Conservation (phyloP, 2,113 vertebrate genomes). For the Cyprinodon brontotheroides region DNA sequence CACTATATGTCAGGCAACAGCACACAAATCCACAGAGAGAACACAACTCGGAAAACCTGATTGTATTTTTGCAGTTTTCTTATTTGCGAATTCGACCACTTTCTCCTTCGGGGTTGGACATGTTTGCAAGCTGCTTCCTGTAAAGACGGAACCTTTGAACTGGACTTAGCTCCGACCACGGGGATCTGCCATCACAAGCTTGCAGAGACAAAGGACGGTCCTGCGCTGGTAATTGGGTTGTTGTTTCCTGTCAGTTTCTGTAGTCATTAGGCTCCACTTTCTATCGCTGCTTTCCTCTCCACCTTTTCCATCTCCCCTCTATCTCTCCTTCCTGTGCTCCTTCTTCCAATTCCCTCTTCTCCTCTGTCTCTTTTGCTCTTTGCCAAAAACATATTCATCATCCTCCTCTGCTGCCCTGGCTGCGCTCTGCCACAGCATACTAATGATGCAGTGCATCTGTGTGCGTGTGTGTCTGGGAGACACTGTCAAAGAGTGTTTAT, state of each 20-base stretch:
- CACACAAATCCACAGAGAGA: neutral
- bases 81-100: neutral
- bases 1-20: neutral
- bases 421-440: slow-evolving; percentile 68
- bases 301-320: slow-evolving; percentile 21
- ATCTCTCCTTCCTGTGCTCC: slow-evolving; percentile 42
- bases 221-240: slow-evolving; percentile 68
- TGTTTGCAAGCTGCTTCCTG: slow-evolving; percentile 47
- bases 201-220: slow-evolving; percentile 63
- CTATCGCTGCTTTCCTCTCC: slow-evolving; percentile 37
- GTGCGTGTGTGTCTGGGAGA: slow-evolving; percentile 10
- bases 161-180: slow-evolving; percentile 62
- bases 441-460: slow-evolving; percentile 59
- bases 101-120: slow-evolving; percentile 3
- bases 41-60: neutral
- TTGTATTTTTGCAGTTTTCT: neutral
- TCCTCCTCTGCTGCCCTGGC: slow-evolving; percentile 72
- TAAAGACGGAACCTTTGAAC: slow-evolving; percentile 51
- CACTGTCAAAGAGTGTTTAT: slow-evolving; percentile 53
- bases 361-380: slow-evolving; percentile 60
- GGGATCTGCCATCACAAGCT: slow-evolving; percentile 58
- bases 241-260: slow-evolving; percentile 65
- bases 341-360: slow-evolving; percentile 61
- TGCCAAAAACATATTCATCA: slow-evolving; percentile 79
- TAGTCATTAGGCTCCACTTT: slow-evolving; percentile 67